These are phyloP conservation scores for Tethea ocularis DNA, from an alignment of 2,888 invertebrate genomes.

Conservation along the genomic window DNA sequence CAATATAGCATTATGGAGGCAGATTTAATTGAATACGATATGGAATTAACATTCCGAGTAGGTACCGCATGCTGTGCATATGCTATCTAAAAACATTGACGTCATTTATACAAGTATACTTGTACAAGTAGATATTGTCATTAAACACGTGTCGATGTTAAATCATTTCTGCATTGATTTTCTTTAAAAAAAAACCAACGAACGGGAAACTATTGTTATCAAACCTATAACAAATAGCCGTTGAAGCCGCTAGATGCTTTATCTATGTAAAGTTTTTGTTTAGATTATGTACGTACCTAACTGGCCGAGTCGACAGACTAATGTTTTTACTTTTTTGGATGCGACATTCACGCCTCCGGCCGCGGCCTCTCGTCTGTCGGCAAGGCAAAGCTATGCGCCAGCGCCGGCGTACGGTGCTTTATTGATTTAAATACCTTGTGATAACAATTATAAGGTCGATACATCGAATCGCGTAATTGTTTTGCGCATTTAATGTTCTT, in stretches of 20 bases:
- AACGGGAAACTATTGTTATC: slow-evolving; percentile 2
- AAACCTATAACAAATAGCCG: not conserved
- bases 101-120: not conserved
- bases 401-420: slow-evolving; percentile 40
- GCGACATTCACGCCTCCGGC: not conserved
- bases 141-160: not conserved
- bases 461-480: not conserved
- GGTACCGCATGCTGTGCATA: slow-evolving; percentile 1
- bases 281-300: not conserved
- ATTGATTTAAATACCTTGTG: slow-evolving; percentile 48
- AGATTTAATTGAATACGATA: slow-evolving; percentile 2
- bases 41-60: slow-evolving; percentile 2
- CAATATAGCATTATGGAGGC: not conserved
- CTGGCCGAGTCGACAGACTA: slow-evolving; percentile 1
- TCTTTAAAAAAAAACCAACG: not conserved
- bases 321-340: slow-evolving; percentile 7
- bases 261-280: slow-evolving; percentile 1
- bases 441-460: slow-evolving; percentile 19
- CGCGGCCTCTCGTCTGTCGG: not conserved
- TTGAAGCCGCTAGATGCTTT: not conserved
- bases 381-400: slow-evolving; percentile 17
- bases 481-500: not conserved
- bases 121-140: not conserved
- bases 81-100: slow-evolving; percentile 3
- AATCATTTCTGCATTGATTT: not conserved